phyloP scores from a whole-genome alignment of 2,888 invertebrate species.

The Eucera pruinosa region DNA sequence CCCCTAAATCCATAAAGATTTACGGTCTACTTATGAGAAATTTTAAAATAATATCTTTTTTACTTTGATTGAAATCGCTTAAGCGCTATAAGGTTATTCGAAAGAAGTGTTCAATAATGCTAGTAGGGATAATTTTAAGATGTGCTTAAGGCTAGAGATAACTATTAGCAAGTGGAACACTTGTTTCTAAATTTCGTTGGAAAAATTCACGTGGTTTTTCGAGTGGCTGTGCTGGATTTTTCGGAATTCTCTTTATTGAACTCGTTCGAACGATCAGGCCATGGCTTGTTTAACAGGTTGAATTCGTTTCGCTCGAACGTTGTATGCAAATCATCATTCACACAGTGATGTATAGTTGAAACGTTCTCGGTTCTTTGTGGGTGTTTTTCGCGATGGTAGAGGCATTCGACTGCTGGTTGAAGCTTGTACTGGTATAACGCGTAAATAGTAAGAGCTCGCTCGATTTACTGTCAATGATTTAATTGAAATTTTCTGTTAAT shows the following conservation, averaged over 20 bases:
- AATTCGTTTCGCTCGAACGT: slow-evolving; percentile 10
- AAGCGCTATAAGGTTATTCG: background rate
- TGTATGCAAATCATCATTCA: slow-evolving; percentile 12
- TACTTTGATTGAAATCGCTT: background rate
- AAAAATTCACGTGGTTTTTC: background rate
- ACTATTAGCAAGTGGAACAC: background rate
- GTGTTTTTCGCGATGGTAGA: background rate
- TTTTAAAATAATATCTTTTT: too few species aligned
- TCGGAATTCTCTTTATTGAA: too few species aligned
- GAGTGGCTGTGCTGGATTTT: background rate
- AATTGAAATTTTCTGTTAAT: background rate
- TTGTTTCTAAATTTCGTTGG: background rate
- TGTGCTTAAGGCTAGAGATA: too few species aligned
- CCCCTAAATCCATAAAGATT: too few species aligned
- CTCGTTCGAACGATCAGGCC: background rate
- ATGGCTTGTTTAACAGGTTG: slow-evolving; percentile 14
- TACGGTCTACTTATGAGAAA: too few species aligned
- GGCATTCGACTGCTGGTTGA: background rate
- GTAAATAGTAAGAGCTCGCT: background rate
- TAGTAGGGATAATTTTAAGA: too few species aligned
- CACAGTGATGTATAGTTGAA: background rate
- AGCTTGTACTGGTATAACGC: background rate
- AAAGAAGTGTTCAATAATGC: too few species aligned
- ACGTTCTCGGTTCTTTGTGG: background rate
- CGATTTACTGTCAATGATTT: background rate